Conservation (phyloP, 2,113 vertebrate genomes). For the Thryonomys swinderianus region DNA sequence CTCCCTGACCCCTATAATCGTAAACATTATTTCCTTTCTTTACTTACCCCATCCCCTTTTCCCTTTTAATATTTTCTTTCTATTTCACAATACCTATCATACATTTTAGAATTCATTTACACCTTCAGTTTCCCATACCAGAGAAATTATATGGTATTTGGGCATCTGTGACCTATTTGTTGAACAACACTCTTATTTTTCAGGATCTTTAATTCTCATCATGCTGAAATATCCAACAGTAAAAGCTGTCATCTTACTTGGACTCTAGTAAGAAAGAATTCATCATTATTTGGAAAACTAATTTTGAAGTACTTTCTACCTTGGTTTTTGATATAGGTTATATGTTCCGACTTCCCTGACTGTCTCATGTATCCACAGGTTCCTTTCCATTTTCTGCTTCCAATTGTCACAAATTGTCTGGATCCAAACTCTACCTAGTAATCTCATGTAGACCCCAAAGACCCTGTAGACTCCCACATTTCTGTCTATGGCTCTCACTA, state of each 20-base stretch:
- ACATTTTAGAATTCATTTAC: no score
- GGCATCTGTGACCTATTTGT: no score
- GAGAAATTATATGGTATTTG: no score
- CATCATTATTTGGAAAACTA: constrained; percentile 7
- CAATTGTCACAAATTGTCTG: neutral
- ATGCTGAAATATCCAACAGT: neutral
- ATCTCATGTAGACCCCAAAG: neutral
- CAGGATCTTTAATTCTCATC: neutral
- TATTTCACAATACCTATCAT: no score
- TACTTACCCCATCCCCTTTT: no score
- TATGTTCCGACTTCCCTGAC: neutral
- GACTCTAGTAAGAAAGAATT: neutral
- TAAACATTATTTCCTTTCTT: no score
- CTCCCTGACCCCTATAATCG: no score
- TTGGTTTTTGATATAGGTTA: neutral
- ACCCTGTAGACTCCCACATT: neutral
- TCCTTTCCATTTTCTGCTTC: neutral
- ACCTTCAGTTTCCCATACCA: no score
- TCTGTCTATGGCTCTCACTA: neutral
- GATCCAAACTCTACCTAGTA: neutral
- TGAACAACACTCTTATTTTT: constrained; percentile 18
- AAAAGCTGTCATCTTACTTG: neutral
- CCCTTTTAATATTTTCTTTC: no score
- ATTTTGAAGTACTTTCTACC: neutral
- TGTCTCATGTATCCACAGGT: neutral